Evolutionary conservation across 2,797 vertebrate species (phyloP).

Genomic region (Thalassophryne amazonica): DNA sequence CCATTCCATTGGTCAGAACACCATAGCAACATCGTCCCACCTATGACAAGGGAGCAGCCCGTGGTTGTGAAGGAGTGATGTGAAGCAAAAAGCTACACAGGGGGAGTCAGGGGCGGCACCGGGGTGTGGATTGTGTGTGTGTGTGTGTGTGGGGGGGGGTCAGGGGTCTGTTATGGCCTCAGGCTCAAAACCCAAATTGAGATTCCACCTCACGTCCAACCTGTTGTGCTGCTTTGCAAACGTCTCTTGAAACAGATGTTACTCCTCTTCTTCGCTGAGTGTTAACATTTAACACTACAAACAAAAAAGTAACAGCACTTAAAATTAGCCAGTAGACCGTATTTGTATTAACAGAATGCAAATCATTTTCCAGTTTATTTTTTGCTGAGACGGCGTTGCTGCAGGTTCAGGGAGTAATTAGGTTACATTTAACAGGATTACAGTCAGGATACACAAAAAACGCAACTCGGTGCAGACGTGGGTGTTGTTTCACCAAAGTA

Average conservation of each 20-base stretch:
- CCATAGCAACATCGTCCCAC: slow-evolving; percentile 78
- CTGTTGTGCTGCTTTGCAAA: slow-evolving; percentile 34
- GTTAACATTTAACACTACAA: no score
- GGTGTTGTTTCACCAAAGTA: no score
- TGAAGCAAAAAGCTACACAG: slow-evolving; percentile 55
- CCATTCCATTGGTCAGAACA: slow-evolving; percentile 69
- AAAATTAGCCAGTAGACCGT: no score
- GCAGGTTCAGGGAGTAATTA: no score
- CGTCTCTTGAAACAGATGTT: background rate
- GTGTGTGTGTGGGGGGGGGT: background rate
- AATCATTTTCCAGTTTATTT: no score
- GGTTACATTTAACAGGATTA: no score
- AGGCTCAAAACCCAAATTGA: slow-evolving; percentile 53
- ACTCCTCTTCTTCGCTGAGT: no score
- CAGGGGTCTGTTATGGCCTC: slow-evolving; percentile 45
- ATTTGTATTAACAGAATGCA: no score
- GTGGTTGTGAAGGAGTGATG: slow-evolving; percentile 64
- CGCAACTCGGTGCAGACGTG: no score
- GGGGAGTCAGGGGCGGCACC: background rate
- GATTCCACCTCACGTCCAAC: slow-evolving; percentile 44
- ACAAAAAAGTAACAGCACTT: no score
- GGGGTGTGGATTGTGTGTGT: background rate
- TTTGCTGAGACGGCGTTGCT: no score
- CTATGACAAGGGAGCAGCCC: slow-evolving; percentile 70
- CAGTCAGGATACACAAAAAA: no score